Evolutionary conservation across 2,888 invertebrate genomes (phyloP), one percentile per base, ranked within the genome.

Genomic region (Nudaria mundana): DNA sequence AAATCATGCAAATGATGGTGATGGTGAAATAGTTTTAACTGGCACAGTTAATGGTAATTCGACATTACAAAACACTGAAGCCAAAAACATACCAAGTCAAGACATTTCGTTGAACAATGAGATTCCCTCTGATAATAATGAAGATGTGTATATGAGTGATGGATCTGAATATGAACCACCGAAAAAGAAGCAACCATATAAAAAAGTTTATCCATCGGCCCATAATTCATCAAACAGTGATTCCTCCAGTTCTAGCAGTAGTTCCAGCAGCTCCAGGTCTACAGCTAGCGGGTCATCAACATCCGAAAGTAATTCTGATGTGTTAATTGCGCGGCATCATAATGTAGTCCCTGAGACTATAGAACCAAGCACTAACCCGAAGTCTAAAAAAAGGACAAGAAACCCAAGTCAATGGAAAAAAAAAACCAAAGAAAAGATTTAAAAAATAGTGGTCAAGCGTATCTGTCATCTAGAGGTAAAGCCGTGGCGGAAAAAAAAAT

Each of bases 361-460:
- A 30, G 25, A 40, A 40, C 22, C 30, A 36, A 41, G 11, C 16
- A 36, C 11, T 36, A 13, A 30, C 18, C 25, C 22, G 22, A 41
- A 41, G 36, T 41, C 31, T 36, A 41, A 41, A 36, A 41, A 41
- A 28, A 38, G 38, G 26, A 38, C 31, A 12, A 38, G 31, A 38
- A 38, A 31, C 31, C 32, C 32, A 37, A 39, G 20, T 40, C 29
- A 40, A 29, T 42, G 42, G 42, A 36, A 38, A 38, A 38, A 38
- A 20, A 38, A 46, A 38, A 46, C 32, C 38, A 39, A 26, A 39
- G 30, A 42, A 42, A 47, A 28, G 18, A 22, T 28, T 40, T 43
- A 40, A 43, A 47, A 33, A 47, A 43, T 26, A 40, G 16, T 44
- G 44, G 44, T 30, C 44, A 44, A 37, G 40, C 31, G 13, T 45